Evolutionary conservation across 2,113 vertebrate genomes (phyloP), one percentile per base, ranked within the genome.

Genomic region (Sorex araneus): DNA sequence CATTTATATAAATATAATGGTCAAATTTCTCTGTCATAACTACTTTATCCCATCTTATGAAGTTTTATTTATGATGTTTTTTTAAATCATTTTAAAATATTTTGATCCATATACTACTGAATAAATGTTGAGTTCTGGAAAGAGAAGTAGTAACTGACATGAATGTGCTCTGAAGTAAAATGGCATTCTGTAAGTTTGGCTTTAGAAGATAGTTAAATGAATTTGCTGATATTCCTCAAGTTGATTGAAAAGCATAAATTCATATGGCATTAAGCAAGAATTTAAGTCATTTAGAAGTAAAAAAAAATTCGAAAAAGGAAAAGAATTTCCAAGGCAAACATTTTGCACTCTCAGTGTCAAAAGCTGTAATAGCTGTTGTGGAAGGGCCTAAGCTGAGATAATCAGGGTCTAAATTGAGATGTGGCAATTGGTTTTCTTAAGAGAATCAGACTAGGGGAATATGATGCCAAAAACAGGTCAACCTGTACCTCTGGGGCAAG

Each of bases 11-110:
- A 54, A 54, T 54, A 54, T 54, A 54, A 19, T 54, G 54, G 12
- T 54, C 13, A 54, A 13, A 54, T 16, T 54, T 54, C 18, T 19
- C 54, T 54, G 9, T 54, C 54, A 54, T 54, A 54, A 54, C 54
- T 54, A 54, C 54, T 15, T 54, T 54, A 54, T 40, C 54, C 45
- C 4, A 47, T 13, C 3, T 67, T 15, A 3, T 27, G 28, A 63
- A 25, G 4, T 73, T 79, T 91, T 79, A 66, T 40, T 67, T 70
- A 36, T 40, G 40, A 40, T 40, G 28, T 45, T 19, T 79, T 2
- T 36, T 76, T 82, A 16, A 40, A 30, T 83, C 18, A 77, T 77
- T 73, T 1, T 47, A 77, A 87, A 28, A 57, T 77, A 87, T 91
- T 3, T 43, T 84, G 60, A 45, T 74, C n/a, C 2, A 0, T 15